phyloP scores from a whole-genome alignment of 2,888 invertebrate species.

The Mythimna vitellina region DNA sequence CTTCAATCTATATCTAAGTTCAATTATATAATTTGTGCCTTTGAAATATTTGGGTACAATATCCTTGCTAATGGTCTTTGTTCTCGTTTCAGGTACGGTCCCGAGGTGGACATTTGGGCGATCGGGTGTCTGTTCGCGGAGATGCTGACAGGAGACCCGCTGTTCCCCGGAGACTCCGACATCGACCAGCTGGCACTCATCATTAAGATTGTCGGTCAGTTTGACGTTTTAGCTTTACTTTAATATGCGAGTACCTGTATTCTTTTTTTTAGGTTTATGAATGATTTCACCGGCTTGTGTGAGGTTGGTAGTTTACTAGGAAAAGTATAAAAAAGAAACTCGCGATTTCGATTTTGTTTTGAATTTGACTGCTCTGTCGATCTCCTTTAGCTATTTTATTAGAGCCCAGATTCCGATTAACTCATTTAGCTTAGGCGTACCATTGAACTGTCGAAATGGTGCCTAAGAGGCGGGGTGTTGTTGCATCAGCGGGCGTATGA shows the following conservation, averaged over 20 bases:
- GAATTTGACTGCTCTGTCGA: no score
- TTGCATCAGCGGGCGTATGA: no score
- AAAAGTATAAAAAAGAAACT: no score
- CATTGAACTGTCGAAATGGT: not conserved
- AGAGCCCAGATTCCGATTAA: not conserved
- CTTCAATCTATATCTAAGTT: no score
- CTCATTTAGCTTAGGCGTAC: not conserved
- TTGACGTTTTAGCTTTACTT: not conserved
- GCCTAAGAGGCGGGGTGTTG: no score
- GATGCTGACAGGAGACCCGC: slow-evolving; percentile 96
- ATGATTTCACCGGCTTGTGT: no score
- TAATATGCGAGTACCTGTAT: no score
- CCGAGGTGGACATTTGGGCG: slow-evolving; percentile 96
- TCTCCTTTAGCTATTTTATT: not conserved
- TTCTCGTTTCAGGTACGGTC: slow-evolving; percentile 88
- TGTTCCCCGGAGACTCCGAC: slow-evolving; percentile 97
- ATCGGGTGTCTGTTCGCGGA: slow-evolving; percentile 96
- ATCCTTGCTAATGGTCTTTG: not conserved
- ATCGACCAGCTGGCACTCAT: slow-evolving; percentile 96
- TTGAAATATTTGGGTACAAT: no score
- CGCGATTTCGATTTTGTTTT: not conserved
- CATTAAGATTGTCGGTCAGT: slow-evolving; percentile 93
- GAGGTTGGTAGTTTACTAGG: no score
- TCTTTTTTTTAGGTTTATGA: no score
- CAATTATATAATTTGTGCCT: no score